phyloP scores from a whole-genome alignment of 2,888 invertebrate species.

The Glyphotaelius pellucidus region DNA sequence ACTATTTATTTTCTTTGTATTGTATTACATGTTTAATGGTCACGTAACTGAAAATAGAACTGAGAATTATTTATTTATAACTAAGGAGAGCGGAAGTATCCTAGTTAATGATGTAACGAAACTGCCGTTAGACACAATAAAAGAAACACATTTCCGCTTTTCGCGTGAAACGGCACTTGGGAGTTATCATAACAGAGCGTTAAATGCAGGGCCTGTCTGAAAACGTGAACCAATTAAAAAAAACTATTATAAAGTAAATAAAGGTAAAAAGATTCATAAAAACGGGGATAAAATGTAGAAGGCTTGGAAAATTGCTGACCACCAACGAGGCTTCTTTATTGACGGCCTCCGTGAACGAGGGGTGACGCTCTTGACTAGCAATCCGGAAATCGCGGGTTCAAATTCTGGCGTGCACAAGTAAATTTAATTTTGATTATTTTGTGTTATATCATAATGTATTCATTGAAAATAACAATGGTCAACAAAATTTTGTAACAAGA shows the following conservation, averaged over 20 bases:
- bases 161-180: neutral
- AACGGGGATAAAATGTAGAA: neutral
- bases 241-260: too few species aligned
- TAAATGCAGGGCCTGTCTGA: neutral
- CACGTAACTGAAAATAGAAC: neutral
- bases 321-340: too few species aligned
- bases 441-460: too few species aligned
- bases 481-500: too few species aligned
- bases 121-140: neutral
- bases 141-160: conserved; percentile 2
- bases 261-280: neutral
- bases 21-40: neutral
- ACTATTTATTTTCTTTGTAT: neutral
- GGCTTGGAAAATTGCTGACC: too few species aligned
- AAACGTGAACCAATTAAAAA: too few species aligned
- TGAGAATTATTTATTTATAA: neutral
- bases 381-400: too few species aligned
- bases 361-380: too few species aligned
- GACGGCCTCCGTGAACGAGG: too few species aligned
- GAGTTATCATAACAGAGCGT: neutral
- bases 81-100: neutral
- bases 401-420: too few species aligned
- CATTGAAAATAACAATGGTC: too few species aligned
- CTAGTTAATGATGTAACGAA: neutral
- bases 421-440: too few species aligned